Conservation (phyloP, 2,888 invertebrate species). For the Drosophila antonietae region DNA sequence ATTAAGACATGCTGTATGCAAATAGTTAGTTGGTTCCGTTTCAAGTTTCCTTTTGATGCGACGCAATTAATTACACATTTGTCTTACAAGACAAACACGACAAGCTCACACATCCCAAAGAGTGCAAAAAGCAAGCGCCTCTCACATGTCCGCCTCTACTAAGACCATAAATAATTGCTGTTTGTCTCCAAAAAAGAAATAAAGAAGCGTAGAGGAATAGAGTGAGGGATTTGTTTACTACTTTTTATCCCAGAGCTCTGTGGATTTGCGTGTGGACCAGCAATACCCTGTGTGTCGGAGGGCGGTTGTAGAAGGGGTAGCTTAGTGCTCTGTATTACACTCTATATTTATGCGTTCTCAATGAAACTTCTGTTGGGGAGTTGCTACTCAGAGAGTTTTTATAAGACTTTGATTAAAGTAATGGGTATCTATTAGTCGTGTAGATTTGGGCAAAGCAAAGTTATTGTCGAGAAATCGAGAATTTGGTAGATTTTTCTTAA, state of each 20-base stretch:
- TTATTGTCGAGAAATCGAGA: not conserved
- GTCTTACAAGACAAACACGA: constrained; percentile 83
- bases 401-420: no score
- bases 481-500: not conserved
- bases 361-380: no score
- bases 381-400: no score
- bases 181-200: constrained; percentile 29
- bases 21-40: constrained; percentile 67
- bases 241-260: constrained; percentile 12
- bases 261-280: constrained; percentile 21
- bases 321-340: no score
- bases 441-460: not conserved
- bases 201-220: not conserved
- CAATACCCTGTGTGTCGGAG: constrained; percentile 11
- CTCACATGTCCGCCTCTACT: constrained; percentile 53
- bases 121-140: constrained; percentile 54
- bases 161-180: constrained; percentile 81
- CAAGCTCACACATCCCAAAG: constrained; percentile 40
- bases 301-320: not conserved
- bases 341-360: no score
- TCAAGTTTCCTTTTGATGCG: constrained; percentile 80
- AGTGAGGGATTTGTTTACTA: constrained; percentile 2
- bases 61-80: constrained; percentile 84
- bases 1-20: constrained; percentile 59
- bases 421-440: not conserved